Evolutionary conservation across 2,888 invertebrate genomes (phyloP).

Genomic region (Rotaria socialis): DNA sequence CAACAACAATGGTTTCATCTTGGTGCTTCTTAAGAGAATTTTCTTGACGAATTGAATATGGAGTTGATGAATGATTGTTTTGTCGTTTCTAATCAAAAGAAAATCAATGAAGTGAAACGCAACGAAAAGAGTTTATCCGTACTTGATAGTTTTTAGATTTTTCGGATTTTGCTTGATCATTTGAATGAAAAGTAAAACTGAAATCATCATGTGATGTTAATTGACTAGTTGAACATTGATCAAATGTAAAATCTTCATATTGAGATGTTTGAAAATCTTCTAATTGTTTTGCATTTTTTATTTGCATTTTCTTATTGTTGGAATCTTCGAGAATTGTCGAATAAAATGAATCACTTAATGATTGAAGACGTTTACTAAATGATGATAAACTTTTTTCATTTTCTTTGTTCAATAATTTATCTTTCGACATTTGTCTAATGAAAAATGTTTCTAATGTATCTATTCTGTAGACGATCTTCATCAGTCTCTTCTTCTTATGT

Average conservation of each 20-base stretch:
- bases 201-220: not conserved
- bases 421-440: not conserved
- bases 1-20: not conserved
- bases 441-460: not conserved
- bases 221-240: not conserved
- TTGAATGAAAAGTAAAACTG: not conserved
- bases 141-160: not conserved
- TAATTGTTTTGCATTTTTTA: not conserved
- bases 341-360: not conserved
- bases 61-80: not conserved
- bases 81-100: not conserved
- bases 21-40: not conserved
- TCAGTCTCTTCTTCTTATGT: not conserved
- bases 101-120: not conserved
- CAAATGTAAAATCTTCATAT: not conserved
- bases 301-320: not conserved
- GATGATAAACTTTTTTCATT: not conserved
- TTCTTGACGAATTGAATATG: not conserved
- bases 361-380: constrained; percentile 1
- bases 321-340: not conserved
- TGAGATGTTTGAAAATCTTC: not conserved
- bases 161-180: not conserved
- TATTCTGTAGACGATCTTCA: not conserved
- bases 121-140: too few relatives aligned
- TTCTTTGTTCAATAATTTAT: not conserved